A percentile compares a stretch with the other conserved stretches of the same genome.
Evolutionary conservation across 2,888 invertebrate species (phyloP).

Genomic region (Drosophila prolongata): DNA sequence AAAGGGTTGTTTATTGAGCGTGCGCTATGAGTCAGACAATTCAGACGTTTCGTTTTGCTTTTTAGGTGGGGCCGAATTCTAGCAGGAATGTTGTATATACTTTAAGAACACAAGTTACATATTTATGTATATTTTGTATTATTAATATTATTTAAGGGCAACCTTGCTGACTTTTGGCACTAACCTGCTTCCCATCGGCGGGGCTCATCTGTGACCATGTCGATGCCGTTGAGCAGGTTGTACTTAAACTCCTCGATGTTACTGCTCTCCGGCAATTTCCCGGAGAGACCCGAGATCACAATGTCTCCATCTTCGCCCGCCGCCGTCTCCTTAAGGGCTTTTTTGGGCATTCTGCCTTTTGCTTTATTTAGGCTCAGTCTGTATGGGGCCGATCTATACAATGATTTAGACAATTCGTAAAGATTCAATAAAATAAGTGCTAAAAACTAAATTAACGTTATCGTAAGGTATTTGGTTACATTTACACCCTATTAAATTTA

Average conservation of each 20-base stretch:
- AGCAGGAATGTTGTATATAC: neutral
- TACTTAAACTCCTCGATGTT: conserved; percentile 96
- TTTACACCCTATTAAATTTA: too few relatives aligned
- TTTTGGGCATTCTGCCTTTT: conserved; percentile 53
- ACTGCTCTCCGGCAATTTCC: conserved; percentile 95
- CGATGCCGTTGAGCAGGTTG: conserved; percentile 94
- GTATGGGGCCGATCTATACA: conserved; percentile 8
- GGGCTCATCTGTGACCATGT: conserved; percentile 96
- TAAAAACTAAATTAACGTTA: too few relatives aligned
- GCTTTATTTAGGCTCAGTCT: conserved; percentile 25
- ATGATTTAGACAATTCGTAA: neutral
- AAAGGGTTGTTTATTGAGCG: neutral
- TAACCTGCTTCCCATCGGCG: conserved; percentile 93
- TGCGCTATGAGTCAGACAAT: neutral
- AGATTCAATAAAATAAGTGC: too few relatives aligned
- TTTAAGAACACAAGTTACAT: too few relatives aligned
- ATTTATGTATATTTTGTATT: neutral
- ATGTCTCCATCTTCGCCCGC: conserved; percentile 85
- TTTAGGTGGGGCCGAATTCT: neutral
- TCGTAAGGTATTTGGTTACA: too few relatives aligned
- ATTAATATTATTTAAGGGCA: neutral
- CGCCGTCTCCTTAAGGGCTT: conserved; percentile 25
- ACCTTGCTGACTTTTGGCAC: conserved; percentile 1
- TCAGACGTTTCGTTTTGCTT: neutral
- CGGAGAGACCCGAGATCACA: conserved; percentile 93